phyloP scores from a whole-genome alignment of 2,797 vertebrate species.

The Enteromius mattozi region DNA sequence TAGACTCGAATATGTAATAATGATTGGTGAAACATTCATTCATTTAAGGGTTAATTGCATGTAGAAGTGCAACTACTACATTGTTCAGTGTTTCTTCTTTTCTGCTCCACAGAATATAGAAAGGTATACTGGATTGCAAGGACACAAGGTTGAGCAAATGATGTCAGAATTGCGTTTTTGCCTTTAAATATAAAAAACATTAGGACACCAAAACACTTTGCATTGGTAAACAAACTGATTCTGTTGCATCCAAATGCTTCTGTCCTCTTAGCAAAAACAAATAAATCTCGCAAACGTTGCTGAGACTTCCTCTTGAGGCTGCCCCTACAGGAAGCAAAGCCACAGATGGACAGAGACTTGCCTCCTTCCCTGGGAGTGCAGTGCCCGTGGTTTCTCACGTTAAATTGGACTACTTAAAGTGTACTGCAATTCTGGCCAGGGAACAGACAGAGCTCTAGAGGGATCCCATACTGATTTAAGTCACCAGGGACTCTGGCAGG shows the following conservation, averaged over 20 bases:
- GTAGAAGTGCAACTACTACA: neutral
- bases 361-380: conserved; percentile 51
- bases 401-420: conserved; percentile 81
- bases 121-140: neutral
- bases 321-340: conserved; percentile 56
- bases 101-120: neutral
- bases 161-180: neutral
- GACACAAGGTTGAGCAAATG: neutral
- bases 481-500: conserved; percentile 77
- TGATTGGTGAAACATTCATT: too few species aligned
- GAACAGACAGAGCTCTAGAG: conserved; percentile 74
- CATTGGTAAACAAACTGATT: conserved; percentile 41
- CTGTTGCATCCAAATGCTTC: neutral
- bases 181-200: conserved; percentile 22
- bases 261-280: conserved; percentile 45
- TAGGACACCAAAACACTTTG: conserved; percentile 40
- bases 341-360: conserved; percentile 66
- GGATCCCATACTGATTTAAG: conserved; percentile 77
- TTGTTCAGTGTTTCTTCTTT: neutral
- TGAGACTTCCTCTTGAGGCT: conserved; percentile 40
- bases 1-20: too few species aligned
- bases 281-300: conserved; percentile 48
- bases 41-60: neutral
- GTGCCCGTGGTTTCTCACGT: conserved; percentile 76
- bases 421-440: conserved; percentile 64